Percentiles rank a stretch among this genome's conserved stretches.
Conservation (phyloP, 2,113 vertebrate genomes). For the Cygnus atratus region DNA sequence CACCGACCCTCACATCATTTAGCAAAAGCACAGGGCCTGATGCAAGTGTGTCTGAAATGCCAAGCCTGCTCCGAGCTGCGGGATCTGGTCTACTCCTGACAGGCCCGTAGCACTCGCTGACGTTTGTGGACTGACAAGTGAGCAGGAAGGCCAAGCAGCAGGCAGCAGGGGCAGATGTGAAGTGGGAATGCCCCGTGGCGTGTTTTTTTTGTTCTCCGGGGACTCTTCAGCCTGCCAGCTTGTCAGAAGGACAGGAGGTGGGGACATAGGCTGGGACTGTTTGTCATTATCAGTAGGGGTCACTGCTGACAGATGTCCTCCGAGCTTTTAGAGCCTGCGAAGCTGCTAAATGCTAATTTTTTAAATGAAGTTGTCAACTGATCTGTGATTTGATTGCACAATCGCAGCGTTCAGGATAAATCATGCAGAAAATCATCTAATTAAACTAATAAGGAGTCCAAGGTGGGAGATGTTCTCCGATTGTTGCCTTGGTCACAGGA, state of each 20-base stretch:
- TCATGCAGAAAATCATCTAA: conserved; percentile 70
- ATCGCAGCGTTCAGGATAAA: conserved; percentile 35
- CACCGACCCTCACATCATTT: neutral
- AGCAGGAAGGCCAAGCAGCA: neutral
- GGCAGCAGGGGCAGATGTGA: neutral
- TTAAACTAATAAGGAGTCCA: conserved; percentile 69
- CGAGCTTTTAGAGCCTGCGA: neutral
- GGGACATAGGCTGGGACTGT: neutral
- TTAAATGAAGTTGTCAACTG: conserved; percentile 72
- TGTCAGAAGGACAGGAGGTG: conserved; percentile 3
- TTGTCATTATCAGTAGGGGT: conserved; percentile 37
- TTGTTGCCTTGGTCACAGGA: conserved; percentile 31
- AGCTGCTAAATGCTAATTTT: conserved; percentile 45
- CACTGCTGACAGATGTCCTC: conserved; percentile 46
- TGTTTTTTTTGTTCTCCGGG: neutral
- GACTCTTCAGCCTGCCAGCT: neutral
- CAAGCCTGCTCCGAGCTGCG: fast-evolving
- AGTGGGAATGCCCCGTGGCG: neutral
- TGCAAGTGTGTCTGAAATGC: fast-evolving
- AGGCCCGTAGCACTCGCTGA: fast-evolving
- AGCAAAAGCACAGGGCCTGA: neutral
- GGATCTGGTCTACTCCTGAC: neutral
- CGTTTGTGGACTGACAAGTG: neutral
- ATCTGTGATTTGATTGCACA: conserved; percentile 62
- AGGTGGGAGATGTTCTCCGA: neutral